Percentiles rank a stretch among this genome's conserved stretches.
Conservation (phyloP, 2,797 vertebrate genomes). For the Poeciliopsis gracilis region DNA sequence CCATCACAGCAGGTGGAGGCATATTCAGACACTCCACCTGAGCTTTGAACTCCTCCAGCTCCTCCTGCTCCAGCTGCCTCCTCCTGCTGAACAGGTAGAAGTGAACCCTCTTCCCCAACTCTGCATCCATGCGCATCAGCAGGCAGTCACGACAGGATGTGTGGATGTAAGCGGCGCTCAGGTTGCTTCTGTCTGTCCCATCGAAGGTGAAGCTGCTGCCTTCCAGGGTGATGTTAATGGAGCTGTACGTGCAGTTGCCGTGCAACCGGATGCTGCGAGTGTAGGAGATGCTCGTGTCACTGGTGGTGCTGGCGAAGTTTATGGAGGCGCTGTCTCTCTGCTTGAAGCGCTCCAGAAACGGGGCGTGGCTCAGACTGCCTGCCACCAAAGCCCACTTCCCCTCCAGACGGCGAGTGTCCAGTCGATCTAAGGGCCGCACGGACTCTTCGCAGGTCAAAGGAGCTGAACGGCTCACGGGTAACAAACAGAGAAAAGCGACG, state of each 20-base stretch:
- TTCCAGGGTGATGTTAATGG: slow-evolving; percentile 26
- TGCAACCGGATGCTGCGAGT: slow-evolving; percentile 18
- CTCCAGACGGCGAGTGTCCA: slow-evolving; percentile 18
- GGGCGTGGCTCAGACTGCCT: slow-evolving; percentile 30
- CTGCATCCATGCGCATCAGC: slow-evolving; percentile 12
- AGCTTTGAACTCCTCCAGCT: slow-evolving; percentile 50
- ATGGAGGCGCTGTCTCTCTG: slow-evolving; percentile 36
- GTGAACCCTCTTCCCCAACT: slow-evolving; percentile 9
- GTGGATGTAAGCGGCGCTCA: slow-evolving; percentile 6
- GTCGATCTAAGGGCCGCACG: slow-evolving; percentile 27
- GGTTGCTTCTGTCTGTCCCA: neutral
- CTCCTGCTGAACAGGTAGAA: slow-evolving; percentile 51
- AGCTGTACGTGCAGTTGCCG: neutral
- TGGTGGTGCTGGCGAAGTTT: slow-evolving; percentile 17
- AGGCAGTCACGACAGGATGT: slow-evolving; percentile 34
- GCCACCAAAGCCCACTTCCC: slow-evolving; percentile 51
- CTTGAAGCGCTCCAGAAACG: slow-evolving; percentile 25
- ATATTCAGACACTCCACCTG: slow-evolving; percentile 53
- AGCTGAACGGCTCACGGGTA: slow-evolving; percentile 35
- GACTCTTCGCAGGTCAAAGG: slow-evolving; percentile 43
- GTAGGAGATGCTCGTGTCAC: slow-evolving; percentile 10
- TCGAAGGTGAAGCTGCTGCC: slow-evolving; percentile 28
- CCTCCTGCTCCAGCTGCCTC: slow-evolving; percentile 30
- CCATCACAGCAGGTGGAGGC: slow-evolving; percentile 45
- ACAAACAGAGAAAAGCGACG: slow-evolving; percentile 24